These are phyloP conservation scores for Lepidurus arcticus DNA, from an alignment of 1,140 invertebrate species.

Conservation along the genomic window DNA sequence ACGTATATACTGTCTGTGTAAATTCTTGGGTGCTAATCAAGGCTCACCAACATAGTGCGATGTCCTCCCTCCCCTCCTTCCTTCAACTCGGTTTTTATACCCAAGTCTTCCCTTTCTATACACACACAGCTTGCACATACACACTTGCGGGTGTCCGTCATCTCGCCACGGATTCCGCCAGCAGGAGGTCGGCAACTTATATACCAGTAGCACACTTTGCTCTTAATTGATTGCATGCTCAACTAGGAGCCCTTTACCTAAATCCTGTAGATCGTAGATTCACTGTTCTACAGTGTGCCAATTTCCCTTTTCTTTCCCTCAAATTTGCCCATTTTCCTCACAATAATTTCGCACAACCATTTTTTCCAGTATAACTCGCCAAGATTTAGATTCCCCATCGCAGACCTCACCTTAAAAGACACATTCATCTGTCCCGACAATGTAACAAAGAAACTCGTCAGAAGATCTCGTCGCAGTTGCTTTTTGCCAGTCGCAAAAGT, in stretches of 20 bases:
- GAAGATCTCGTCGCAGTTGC: neutral
- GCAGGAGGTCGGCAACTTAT: conserved; percentile 18
- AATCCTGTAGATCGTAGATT: neutral
- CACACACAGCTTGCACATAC: conserved; percentile 13
- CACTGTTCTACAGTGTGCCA: too few relatives aligned
- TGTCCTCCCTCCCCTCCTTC: neutral
- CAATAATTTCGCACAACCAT: too few relatives aligned
- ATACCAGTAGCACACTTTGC: conserved; percentile 19
- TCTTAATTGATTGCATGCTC: conserved; percentile 12
- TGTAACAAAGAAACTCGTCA: too few relatives aligned
- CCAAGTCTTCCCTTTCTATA: neutral
- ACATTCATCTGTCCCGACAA: too few relatives aligned
- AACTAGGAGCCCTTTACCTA: neutral
- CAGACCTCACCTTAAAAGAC: too few relatives aligned
- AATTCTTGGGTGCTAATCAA: neutral
- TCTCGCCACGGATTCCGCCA: conserved; percentile 16
- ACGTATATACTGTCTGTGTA: neutral
- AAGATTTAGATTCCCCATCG: too few relatives aligned
- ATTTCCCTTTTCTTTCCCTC: too few relatives aligned
- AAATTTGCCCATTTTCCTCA: too few relatives aligned
- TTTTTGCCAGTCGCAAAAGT: too few relatives aligned
- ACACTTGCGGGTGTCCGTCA: conserved; percentile 20
- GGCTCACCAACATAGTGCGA: neutral
- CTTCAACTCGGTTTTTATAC: neutral
- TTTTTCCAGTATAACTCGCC: too few relatives aligned